Evolutionary conservation across 2,113 vertebrate species (phyloP).

Genomic region (Pimephales promelas): DNA sequence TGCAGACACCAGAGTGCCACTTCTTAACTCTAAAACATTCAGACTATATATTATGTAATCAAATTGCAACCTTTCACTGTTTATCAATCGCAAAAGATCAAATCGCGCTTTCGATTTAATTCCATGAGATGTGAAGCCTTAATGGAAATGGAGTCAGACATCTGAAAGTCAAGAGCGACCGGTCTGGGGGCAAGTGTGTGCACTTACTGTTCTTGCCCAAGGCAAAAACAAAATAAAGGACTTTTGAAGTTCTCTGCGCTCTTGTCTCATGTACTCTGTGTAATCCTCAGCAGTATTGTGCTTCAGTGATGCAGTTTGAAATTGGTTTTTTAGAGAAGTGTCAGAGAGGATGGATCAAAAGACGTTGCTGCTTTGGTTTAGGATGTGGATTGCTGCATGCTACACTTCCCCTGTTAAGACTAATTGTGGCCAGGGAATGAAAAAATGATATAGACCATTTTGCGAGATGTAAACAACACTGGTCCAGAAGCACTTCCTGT

Average conservation of each 20-base stretch:
- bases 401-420: background rate
- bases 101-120: background rate
- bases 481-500: no score
- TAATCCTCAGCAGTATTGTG: slow-evolving; percentile 18
- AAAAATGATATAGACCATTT: background rate
- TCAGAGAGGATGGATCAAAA: background rate
- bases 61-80: background rate
- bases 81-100: no score
- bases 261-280: slow-evolving; percentile 18
- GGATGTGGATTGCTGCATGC: background rate
- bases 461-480: no score
- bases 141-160: slow-evolving; percentile 17
- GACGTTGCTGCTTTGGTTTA: background rate
- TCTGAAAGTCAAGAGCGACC: slow-evolving; percentile 16
- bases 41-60: background rate
- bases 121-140: background rate
- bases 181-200: slow-evolving; percentile 3
- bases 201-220: slow-evolving; percentile 19
- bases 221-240: slow-evolving; percentile 22
- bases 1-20: background rate
- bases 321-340: background rate
- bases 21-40: background rate
- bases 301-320: slow-evolving; percentile 27
- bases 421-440: background rate
- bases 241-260: slow-evolving; percentile 1